Evolutionary conservation across 2,113 vertebrate genomes (phyloP).

Genomic region (Mirounga angustirostris): DNA sequence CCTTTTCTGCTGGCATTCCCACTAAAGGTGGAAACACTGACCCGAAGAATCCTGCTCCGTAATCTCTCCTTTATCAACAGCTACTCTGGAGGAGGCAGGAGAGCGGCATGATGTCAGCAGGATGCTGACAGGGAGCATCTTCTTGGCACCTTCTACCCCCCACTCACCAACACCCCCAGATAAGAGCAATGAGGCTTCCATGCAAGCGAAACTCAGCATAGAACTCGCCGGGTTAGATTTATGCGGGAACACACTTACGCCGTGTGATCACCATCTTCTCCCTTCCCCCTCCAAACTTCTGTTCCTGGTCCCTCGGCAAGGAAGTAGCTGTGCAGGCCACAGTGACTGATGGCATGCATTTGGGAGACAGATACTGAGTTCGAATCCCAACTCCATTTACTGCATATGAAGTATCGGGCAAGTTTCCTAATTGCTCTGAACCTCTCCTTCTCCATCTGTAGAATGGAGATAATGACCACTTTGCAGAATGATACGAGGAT

Average conservation of each 20-base stretch:
- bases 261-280: neutral
- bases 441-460: neutral
- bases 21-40: neutral
- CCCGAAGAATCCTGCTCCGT: neutral
- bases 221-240: neutral
- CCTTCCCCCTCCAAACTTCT: neutral
- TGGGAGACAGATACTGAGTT: neutral
- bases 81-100: neutral
- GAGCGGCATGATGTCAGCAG: neutral
- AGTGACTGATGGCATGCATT: neutral
- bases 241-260: neutral
- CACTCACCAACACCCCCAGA: neutral
- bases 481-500: neutral
- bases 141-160: neutral
- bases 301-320: neutral
- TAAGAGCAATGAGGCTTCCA: neutral
- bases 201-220: neutral
- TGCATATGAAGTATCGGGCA: neutral
- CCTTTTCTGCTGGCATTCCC: neutral
- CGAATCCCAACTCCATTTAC: neutral
- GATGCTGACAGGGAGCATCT: neutral
- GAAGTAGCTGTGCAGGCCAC: neutral
- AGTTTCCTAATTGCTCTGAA: neutral
- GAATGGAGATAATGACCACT: neutral
- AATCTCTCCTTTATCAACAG: neutral